Percentiles rank a stretch among this genome's conserved stretches.
phyloP scores from a whole-genome alignment of 2,797 vertebrate genomes.

The Aphelocoma californica region DNA sequence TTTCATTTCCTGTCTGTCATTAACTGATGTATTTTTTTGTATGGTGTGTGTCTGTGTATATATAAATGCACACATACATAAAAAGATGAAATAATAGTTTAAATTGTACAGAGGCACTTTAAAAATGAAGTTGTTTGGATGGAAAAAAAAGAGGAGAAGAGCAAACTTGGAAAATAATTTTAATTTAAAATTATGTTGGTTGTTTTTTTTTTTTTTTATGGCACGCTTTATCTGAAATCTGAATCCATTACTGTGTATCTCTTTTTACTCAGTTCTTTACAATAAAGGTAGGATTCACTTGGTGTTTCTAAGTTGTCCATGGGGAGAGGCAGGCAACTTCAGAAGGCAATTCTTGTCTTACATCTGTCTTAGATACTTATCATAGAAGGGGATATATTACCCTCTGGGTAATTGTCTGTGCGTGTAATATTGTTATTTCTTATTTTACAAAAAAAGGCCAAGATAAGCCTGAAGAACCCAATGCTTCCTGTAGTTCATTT shows the following conservation, averaged over 20 bases:
- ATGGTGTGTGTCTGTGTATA: not conserved
- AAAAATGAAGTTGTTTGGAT: not conserved
- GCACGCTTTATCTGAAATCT: not conserved
- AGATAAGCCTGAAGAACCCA: not conserved
- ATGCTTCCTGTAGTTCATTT: not conserved
- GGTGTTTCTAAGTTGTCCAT: not conserved
- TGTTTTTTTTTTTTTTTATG: not conserved
- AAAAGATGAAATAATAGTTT: not conserved
- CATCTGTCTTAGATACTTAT: not conserved
- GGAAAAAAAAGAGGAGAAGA: not conserved
- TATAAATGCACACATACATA: not conserved
- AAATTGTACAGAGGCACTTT: not conserved
- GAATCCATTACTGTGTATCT: not conserved
- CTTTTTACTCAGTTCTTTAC: not conserved
- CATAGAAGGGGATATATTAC: not conserved
- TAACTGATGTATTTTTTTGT: not conserved
- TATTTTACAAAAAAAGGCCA: not conserved
- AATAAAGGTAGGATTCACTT: not conserved
- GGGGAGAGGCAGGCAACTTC: not conserved
- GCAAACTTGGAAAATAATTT: not conserved
- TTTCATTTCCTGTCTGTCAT: not conserved
- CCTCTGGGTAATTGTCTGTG: not conserved
- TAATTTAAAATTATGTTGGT: not conserved
- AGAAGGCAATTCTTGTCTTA: not conserved
- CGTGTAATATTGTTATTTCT: not conserved